Evolutionary conservation across 2,113 vertebrate genomes (phyloP), one percentile per base, ranked within the genome.

Genomic region (Etia nguti): DNA sequence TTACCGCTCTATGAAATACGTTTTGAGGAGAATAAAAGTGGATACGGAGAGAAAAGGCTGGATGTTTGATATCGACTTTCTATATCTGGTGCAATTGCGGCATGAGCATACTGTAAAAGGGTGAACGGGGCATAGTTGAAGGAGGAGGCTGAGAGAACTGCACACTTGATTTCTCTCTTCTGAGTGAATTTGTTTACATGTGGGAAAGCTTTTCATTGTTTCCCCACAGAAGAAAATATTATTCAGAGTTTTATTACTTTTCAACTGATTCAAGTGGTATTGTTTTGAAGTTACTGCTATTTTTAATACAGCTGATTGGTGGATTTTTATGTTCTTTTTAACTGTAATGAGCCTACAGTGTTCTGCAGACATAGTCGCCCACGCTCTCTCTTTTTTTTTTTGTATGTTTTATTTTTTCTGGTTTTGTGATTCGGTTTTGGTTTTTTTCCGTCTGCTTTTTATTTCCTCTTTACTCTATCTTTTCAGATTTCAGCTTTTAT

Each of bases 181-280:
- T 90, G 90, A 96, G 94, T 96, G 93, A 94, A 95, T 96, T 96
- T 98, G 98, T 99, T 99, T 99, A 98, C 98, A 98, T 96, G 97
- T 97, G 96, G 96, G 96, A 96, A 96, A 97, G 97, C 92, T 29
- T 91, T 90, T 38, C 56, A 82, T 93, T 91, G 89, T 97, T 96
- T 93, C 96, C 95, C 55, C 89, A 92, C 91, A 89, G 90, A 93
- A 96, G 87, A 90, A 95, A 96, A 96, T 97, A 96, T 97, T 97
- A 97, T 97, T 97, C 96, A 96, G 95, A 91, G 79, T 93, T 93
- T 83, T 93, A 92, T 89, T 92, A 92, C 83, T 93, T 94, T 93
- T 81, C 85, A 93, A 85, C 92, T 93, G 68, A 93, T 90, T 93
- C 84, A 95, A 95, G 87, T 93, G 86, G 85, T 93, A 94, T 95